phyloP scores from a whole-genome alignment of 1,140 invertebrate genomes.

The Stenopsyche tienmushanensis region DNA sequence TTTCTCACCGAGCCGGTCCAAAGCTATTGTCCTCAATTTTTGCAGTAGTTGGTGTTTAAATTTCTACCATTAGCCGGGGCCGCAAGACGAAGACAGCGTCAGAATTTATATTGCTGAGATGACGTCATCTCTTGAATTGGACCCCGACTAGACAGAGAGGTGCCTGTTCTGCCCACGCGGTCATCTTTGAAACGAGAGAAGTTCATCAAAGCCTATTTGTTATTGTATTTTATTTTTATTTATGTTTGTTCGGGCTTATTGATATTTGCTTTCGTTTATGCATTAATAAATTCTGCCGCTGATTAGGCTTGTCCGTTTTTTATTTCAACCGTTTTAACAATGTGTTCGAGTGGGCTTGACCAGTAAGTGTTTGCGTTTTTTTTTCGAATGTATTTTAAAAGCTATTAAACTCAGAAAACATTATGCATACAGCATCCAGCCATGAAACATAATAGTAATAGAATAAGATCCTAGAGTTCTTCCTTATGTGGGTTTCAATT shows the following conservation, averaged over 20 bases:
- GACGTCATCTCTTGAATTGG: slow-evolving; percentile 34
- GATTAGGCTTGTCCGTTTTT: not conserved
- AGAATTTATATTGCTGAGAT: slow-evolving; percentile 22
- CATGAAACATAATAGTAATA: too few relatives aligned
- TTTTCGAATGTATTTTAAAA: too few relatives aligned
- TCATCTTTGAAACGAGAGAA: not conserved
- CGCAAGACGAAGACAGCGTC: too few relatives aligned
- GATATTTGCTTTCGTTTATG: not conserved
- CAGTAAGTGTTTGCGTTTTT: too few relatives aligned
- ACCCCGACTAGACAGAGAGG: slow-evolving; percentile 35
- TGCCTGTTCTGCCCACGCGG: slow-evolving; percentile 21
- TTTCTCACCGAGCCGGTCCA: not conserved
- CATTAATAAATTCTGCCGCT: not conserved
- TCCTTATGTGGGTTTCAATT: too few relatives aligned
- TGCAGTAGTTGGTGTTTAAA: not conserved
- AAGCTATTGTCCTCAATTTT: slow-evolving; percentile 5
- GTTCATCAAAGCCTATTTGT: slow-evolving; percentile 9
- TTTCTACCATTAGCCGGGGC: slow-evolving; percentile 1
- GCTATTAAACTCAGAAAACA: too few relatives aligned
- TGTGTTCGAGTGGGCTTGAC: too few relatives aligned
- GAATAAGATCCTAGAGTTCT: too few relatives aligned
- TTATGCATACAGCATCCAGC: too few relatives aligned
- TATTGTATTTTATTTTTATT: not conserved
- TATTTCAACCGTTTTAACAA: not conserved
- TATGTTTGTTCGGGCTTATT: not conserved